Evolutionary conservation across 2,888 invertebrate species (phyloP).

Genomic region (Dicranocentrus wangi): DNA sequence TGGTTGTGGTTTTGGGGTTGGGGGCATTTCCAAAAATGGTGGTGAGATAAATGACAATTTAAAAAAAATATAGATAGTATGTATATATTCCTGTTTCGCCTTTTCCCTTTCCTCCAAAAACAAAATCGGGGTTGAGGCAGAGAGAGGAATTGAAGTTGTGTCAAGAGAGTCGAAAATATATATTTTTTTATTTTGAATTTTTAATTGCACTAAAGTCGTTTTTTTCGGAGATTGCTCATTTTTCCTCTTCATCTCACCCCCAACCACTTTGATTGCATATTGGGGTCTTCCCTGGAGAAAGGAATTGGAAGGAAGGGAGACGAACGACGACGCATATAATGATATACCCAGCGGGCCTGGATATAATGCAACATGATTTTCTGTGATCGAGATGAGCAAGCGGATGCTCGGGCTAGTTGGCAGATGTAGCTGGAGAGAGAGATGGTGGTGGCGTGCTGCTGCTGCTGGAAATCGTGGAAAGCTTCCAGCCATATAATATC

Average conservation of each 20-base stretch:
- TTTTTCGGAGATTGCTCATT: constrained; percentile 70
- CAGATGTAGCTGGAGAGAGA: background rate
- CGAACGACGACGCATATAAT: constrained; percentile 11
- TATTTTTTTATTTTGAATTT: constrained; percentile 73
- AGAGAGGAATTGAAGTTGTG: too few species aligned
- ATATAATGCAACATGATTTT: too few species aligned
- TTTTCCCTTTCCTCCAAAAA: too few species aligned
- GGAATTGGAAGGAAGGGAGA: constrained; percentile 3
- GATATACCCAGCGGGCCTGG: constrained; percentile 38
- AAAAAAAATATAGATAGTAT: too few species aligned
- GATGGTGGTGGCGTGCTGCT: background rate
- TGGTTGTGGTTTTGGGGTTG: too few species aligned
- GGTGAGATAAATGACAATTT: too few species aligned
- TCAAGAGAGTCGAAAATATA: too few species aligned
- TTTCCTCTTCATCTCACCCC: constrained; percentile 50
- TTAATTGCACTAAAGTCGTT: constrained; percentile 73
- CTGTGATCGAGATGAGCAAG: constrained; percentile 5
- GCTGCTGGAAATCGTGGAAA: background rate
- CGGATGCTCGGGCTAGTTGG: background rate
- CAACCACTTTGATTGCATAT: constrained; percentile 13
- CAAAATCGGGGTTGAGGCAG: too few species aligned
- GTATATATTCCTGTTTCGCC: too few species aligned
- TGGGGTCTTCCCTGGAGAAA: background rate
- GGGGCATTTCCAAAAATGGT: too few species aligned
- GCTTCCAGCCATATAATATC: background rate